phyloP scores from a whole-genome alignment of 1,140 invertebrate species.

The Atopsyche davidsoni region DNA sequence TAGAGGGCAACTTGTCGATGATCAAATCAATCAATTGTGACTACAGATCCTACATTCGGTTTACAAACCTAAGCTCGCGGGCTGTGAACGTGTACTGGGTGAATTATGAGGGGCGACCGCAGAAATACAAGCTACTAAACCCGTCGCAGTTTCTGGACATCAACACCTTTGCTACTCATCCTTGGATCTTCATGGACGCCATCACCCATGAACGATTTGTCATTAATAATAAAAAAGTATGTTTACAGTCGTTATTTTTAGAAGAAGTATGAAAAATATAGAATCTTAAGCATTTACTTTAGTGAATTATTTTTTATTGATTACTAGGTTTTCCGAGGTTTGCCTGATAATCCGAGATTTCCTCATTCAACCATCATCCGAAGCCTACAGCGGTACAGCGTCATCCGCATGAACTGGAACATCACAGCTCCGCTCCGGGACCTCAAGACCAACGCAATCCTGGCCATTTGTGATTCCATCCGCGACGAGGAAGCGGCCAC shows the following conservation, averaged over 20 bases:
- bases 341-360: neutral
- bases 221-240: conserved; percentile 39
- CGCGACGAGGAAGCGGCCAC: neutral
- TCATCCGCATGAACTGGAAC: conserved; percentile 29
- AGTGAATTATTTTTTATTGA: too few species aligned
- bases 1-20: conserved; percentile 6
- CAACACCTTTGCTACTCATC: conserved; percentile 66
- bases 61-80: conserved; percentile 16
- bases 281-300: too few species aligned
- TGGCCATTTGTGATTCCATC: conserved; percentile 9
- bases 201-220: conserved; percentile 52
- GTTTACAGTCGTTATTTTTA: too few species aligned
- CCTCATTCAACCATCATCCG: conserved; percentile 29
- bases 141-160: conserved; percentile 34
- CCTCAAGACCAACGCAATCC: conserved; percentile 11
- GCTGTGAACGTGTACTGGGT: conserved; percentile 20
- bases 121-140: conserved; percentile 8
- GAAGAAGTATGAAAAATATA: too few species aligned
- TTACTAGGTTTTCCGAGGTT: too few species aligned
- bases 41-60: conserved; percentile 9
- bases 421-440: conserved; percentile 18
- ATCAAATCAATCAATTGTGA: conserved; percentile 9
- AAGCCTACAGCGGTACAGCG: conserved; percentile 49
- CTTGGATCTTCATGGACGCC: conserved; percentile 64
- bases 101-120: conserved; percentile 12